Base-by-base conservation (phyloP, 1,140 invertebrate genomes). In the Tetragonula clypearis region DNA sequence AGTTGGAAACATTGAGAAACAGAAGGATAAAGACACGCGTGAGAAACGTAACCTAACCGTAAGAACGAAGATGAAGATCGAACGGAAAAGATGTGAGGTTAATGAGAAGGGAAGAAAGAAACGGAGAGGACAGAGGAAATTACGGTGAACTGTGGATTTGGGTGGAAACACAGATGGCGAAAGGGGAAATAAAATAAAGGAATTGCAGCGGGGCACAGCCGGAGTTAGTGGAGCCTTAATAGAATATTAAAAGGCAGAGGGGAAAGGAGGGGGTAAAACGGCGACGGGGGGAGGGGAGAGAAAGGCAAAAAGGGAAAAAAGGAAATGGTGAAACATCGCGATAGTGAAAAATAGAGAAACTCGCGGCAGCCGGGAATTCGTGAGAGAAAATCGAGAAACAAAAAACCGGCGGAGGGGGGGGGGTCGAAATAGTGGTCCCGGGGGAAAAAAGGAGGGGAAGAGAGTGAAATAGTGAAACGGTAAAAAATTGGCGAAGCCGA, bases 291-390 rank as follows among this genome's bases (percentile, higher is more conserved):
- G 30, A n/a, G n/a, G 1, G 30, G 30, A 30, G 30, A 30, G 30
- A 30, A 30, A 30, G 30, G 30, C 30, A 30, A 30, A 30, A 30
- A 30, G 30, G 30, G 9, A 26, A 74, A 30, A 21, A 30, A 17
- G 12, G n/a, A 30, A 14, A 21, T 5, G 12, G 14, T 21, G 49
- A 30, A 74, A 30, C n/a, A 74, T 55, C 15, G 72, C 49, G 41
- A 53, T 74, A 35, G 49, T 55, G 49, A 74, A 74, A 74, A 74
- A 74, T 74, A 74, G 72, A 53, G 41, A 55, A 55, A 58, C 23
- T 15, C 19, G 26, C 17, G 3, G 60, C 30, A 68, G 26, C 6
- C 15, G 26, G 14, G n/a, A 66, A 66, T 26, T 6, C 26, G 30
- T 30, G 66, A 68, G 5, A 9, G 15, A 9, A 68, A 35, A 9